Percentiles rank a stretch among this genome's conserved stretches.
These are phyloP conservation scores for Nomada goodeniana DNA, from an alignment of 2,888 invertebrate species.

Conservation along the genomic window DNA sequence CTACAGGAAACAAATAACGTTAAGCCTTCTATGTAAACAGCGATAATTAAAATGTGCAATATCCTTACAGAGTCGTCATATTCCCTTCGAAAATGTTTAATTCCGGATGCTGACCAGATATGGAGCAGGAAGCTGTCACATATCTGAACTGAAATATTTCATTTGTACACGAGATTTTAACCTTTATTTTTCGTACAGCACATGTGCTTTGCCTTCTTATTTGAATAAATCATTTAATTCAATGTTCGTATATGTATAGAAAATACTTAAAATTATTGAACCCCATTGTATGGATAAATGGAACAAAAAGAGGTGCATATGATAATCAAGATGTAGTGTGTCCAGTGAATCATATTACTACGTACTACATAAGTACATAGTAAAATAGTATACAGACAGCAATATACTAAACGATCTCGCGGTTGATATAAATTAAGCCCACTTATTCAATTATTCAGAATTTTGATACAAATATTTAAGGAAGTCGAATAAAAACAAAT, in stretches of 20 bases:
- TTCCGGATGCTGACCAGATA: slow-evolving; percentile 50
- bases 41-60: slow-evolving; percentile 13
- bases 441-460: not conserved
- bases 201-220: not conserved
- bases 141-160: slow-evolving; percentile 19
- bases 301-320: slow-evolving; percentile 14
- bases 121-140: slow-evolving; percentile 39
- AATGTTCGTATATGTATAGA: not conserved
- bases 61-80: slow-evolving; percentile 39
- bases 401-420: slow-evolving; percentile 26
- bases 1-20: not conserved
- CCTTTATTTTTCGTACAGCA: not conserved
- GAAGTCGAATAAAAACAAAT: not conserved
- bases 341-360: slow-evolving; percentile 8
- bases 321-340: slow-evolving; percentile 23
- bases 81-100: slow-evolving; percentile 27
- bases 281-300: not conserved
- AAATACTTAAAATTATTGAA: not conserved
- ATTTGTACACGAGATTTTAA: slow-evolving; percentile 24
- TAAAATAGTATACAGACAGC: not conserved
- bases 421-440: slow-evolving; percentile 24
- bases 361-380: not conserved
- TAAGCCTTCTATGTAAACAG: slow-evolving; percentile 3
- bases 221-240: slow-evolving; percentile 15
- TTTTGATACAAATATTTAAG: not conserved